Percentiles rank a stretch among this genome's conserved stretches.
Evolutionary conservation across 2,113 vertebrate genomes (phyloP).

Genomic region (Prinia subflava): DNA sequence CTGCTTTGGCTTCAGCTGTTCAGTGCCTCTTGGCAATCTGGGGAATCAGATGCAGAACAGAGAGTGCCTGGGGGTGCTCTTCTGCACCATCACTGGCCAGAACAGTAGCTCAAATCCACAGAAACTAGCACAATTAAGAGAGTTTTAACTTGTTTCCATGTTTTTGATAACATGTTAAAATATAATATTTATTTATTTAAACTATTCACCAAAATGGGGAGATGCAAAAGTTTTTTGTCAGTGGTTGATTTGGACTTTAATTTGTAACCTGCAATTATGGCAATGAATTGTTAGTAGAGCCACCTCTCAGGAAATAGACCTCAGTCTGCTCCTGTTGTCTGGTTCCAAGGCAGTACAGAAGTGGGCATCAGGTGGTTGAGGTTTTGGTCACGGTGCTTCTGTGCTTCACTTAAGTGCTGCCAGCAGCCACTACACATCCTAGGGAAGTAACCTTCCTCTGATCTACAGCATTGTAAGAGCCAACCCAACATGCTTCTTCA

Average conservation of each 20-base stretch:
- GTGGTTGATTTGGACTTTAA: background rate
- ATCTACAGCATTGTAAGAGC: background rate
- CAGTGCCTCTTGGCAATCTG: background rate
- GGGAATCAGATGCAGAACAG: background rate
- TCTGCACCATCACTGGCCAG: background rate
- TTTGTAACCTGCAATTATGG: background rate
- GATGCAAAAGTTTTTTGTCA: background rate
- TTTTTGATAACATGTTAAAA: background rate
- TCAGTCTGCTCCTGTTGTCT: background rate
- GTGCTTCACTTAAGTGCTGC: background rate
- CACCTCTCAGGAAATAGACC: background rate
- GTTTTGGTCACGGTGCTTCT: background rate
- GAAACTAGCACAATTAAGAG: background rate
- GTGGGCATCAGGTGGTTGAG: background rate
- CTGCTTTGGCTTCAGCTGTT: background rate
- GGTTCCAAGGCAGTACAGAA: background rate
- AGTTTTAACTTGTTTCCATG: background rate
- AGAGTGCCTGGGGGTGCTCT: background rate
- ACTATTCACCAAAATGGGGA: background rate
- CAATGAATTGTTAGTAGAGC: background rate
- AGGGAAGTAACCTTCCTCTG: background rate
- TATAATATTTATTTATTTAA: background rate
- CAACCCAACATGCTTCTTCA: background rate
- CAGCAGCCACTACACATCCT: background rate
- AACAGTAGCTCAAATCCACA: background rate